Base-by-base conservation (phyloP, 2,888 invertebrate species). In the Ornithoptera alexandrae region DNA sequence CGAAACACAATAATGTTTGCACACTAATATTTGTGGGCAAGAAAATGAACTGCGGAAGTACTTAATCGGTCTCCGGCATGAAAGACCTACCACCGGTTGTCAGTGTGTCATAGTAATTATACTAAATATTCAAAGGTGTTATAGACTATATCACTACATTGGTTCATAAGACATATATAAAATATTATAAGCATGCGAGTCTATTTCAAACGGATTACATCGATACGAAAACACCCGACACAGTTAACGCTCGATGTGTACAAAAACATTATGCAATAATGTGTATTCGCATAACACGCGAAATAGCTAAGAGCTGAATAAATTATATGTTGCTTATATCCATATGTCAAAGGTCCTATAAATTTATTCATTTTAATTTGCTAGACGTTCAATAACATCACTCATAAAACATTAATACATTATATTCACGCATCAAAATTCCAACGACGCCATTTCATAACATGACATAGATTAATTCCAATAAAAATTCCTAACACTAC, bases 111-210 rank as follows among this genome's bases (percentile, higher is more conserved):
- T 53, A 53, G n/a, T 53, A 50, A 58, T n/a, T 53, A 24, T n/a
- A 59, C 58, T 22, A 68, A 63, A 30, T 68, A 59, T 63, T 59
- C 63, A 63, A 58, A 59, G 17, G 20, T 58, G 62, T 36, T 68
- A 62, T 58, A 36, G 46, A 22, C 58, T 63, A 68, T 18, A 59
- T 58, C 62, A 62, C 1, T 30, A 46, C 1, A 57, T 15, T 65
- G 53, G 73, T 76, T 74, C 69, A 75, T 72, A 75, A 53, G 74
- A 72, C 72, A 72, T 72, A 65, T 72, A 18, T 68, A 67, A 61
- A 75, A 77, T 77, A 80, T 78, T 79, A 77, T 75, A 76, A 76
- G 71, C 76, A 72, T 18, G 30, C 73, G 72, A 72, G 64, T 75
- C 77, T 75, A 74, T 79, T 77, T 77, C 75, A 75, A 77, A 72